Evolutionary conservation across 2,888 invertebrate genomes (phyloP).

Genomic region (Gastrophysa polygoni): DNA sequence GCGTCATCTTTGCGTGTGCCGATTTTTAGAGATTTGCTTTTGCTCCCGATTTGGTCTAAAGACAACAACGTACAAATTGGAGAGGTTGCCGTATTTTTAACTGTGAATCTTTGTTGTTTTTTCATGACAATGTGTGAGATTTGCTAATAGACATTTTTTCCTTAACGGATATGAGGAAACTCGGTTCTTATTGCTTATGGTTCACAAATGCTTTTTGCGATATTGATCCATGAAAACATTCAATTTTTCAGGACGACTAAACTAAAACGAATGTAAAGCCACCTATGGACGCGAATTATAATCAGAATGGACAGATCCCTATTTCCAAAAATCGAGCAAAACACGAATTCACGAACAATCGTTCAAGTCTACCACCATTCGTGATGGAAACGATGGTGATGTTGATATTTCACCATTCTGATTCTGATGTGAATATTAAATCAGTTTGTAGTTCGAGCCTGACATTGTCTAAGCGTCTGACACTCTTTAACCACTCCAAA

Average conservation of each 20-base stretch:
- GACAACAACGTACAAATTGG: slow-evolving; percentile 60
- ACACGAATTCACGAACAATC: no score
- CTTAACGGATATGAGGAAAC: neutral
- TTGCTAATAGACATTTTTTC: slow-evolving; percentile 2
- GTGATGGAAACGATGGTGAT: no score
- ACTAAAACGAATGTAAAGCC: no score
- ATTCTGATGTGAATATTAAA: no score
- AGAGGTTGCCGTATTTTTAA: slow-evolving; percentile 36
- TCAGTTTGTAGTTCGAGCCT: no score
- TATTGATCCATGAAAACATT: neutral
- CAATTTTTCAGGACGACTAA: neutral
- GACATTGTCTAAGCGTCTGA: no score
- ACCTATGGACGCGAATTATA: no score
- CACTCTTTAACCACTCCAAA: no score
- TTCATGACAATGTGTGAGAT: slow-evolving; percentile 11
- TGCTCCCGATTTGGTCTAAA: slow-evolving; percentile 64
- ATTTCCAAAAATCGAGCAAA: no score
- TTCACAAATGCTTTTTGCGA: slow-evolving; percentile 3
- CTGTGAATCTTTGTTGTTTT: slow-evolving; percentile 11
- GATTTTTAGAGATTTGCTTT: slow-evolving; percentile 27
- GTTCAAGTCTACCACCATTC: no score
- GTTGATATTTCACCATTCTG: no score
- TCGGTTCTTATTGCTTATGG: slow-evolving; percentile 4
- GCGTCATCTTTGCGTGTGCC: slow-evolving; percentile 48
- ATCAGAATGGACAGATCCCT: no score